Conservation (phyloP, 2,797 vertebrate genomes). For the Telmatherina bonti region DNA sequence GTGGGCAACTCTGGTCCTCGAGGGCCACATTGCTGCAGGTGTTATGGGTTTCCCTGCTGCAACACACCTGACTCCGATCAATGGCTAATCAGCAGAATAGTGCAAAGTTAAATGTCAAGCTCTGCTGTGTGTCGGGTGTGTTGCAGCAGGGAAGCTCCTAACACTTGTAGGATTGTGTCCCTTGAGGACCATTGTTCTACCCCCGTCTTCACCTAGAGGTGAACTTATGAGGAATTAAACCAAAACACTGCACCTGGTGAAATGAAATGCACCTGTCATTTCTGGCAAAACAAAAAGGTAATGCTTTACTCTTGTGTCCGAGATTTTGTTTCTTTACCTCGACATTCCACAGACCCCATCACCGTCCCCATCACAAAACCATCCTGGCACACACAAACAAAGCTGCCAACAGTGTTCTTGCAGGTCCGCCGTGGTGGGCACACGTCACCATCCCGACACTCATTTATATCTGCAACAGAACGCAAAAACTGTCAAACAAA, state of each 20-base stretch:
- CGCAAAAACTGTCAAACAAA: constrained; percentile 14
- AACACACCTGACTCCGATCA: too few relatives aligned
- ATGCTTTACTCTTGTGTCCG: not conserved
- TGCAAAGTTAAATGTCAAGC: too few relatives aligned
- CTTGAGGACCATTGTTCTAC: too few relatives aligned
- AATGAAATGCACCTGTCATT: not conserved
- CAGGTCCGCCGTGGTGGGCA: constrained; percentile 70
- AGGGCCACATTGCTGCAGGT: too few relatives aligned
- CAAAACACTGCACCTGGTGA: too few relatives aligned
- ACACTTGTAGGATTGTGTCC: too few relatives aligned
- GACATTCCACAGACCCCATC: constrained; percentile 62
- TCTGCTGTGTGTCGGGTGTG: too few relatives aligned
- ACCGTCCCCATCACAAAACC: constrained; percentile 72
- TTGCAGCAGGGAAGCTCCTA: too few relatives aligned
- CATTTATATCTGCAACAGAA: constrained; percentile 75
- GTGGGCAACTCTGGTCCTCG: too few relatives aligned
- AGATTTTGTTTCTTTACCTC: constrained; percentile 64
- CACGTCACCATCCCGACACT: constrained; percentile 66
- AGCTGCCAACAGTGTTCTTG: constrained; percentile 82
- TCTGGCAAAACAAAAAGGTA: not conserved
- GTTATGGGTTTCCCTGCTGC: too few relatives aligned
- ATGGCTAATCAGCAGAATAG: too few relatives aligned
- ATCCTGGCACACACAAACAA: constrained; percentile 72
- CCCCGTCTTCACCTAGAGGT: not conserved
- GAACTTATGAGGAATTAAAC: not conserved